These are phyloP conservation scores for Deroplatys truncata DNA, from an alignment of 2,888 invertebrate species.

Conservation along the genomic window DNA sequence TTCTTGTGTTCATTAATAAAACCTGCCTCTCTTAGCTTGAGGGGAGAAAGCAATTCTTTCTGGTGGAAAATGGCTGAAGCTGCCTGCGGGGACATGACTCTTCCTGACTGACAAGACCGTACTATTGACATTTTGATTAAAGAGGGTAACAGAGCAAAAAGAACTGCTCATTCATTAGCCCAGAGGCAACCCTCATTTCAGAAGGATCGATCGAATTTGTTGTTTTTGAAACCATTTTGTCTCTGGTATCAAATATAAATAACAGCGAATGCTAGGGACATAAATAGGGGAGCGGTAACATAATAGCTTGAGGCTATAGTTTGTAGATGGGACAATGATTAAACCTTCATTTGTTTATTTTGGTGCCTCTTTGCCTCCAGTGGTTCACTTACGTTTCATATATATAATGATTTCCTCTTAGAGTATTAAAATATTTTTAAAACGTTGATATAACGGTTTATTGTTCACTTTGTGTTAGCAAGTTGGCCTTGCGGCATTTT, in stretches of 20 bases:
- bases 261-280: background rate
- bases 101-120: background rate
- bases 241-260: background rate
- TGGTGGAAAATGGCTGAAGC: background rate
- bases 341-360: too few relatives aligned
- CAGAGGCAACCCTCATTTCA: background rate
- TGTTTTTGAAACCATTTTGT: background rate
- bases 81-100: background rate
- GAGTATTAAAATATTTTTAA: too few relatives aligned
- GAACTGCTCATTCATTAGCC: background rate
- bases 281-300: background rate
- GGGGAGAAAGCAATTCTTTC: background rate
- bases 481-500: too few relatives aligned
- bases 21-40: background rate
- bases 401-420: too few relatives aligned
- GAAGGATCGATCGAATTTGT: background rate
- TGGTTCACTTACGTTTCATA: too few relatives aligned
- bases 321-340: too few relatives aligned
- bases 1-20: background rate
- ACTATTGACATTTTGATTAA: background rate
- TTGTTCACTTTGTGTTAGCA: too few relatives aligned
- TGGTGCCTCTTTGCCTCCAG: too few relatives aligned
- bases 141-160: background rate
- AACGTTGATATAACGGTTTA: too few relatives aligned
- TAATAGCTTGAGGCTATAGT: too few relatives aligned